phyloP scores from a whole-genome alignment of 1,140 invertebrate species.

The Drosophila paulistorum region DNA sequence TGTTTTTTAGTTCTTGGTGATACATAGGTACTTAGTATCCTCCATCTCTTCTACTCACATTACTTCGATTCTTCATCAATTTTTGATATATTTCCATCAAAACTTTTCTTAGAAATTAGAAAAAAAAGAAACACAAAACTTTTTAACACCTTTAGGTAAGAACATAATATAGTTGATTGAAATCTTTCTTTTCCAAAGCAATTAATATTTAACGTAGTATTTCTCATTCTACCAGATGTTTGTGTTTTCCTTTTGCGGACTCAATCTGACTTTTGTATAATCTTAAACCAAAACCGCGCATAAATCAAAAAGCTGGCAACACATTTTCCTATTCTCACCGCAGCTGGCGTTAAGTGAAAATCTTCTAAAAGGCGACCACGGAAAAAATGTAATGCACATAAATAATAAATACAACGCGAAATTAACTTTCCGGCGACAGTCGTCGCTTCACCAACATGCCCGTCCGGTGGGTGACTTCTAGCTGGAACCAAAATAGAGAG shows the following conservation, averaged over 20 bases:
- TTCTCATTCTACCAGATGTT: neutral
- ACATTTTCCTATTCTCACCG: constrained; percentile 22
- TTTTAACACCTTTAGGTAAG: too few species aligned
- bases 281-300: constrained; percentile 23
- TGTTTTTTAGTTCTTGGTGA: too few species aligned
- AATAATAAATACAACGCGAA: constrained; percentile 74
- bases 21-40: too few species aligned
- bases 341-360: constrained; percentile 60
- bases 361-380: constrained; percentile 57
- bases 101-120: too few species aligned
- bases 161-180: neutral
- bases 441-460: constrained; percentile 50
- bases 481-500: constrained; percentile 10
- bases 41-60: too few species aligned
- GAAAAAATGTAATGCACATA: constrained; percentile 63
- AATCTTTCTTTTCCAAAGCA: constrained; percentile 2
- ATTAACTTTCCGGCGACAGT: constrained; percentile 71
- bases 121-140: too few species aligned
- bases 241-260: neutral
- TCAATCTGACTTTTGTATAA: constrained; percentile 6
- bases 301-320: constrained; percentile 44
- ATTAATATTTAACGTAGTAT: constrained; percentile 8
- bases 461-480: constrained; percentile 25
- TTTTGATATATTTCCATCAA: too few species aligned
- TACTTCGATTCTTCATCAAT: too few species aligned